Base-by-base conservation (phyloP, 1,140 invertebrate species). In the Streblospio benedicti region DNA sequence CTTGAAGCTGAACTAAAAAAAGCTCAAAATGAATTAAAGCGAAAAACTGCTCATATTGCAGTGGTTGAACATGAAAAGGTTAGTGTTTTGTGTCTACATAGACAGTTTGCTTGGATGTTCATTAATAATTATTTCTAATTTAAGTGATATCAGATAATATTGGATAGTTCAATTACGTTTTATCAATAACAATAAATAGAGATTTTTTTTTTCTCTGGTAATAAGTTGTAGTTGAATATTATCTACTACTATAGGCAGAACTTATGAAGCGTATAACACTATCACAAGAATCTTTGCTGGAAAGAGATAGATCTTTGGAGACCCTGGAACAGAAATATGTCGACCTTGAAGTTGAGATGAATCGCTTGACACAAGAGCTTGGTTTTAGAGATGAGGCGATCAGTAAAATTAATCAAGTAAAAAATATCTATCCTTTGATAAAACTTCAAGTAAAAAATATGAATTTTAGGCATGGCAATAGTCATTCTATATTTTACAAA, bases 291-390 rank as follows among this genome's bases (percentile, higher is more conserved):
- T 67, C 58, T 41, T 60, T 79, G 9, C 65, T 66, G 50, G 78
- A 81, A 57, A 76, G 72, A 57, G 77, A 80, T 25, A 63, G 69
- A 23, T 52, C 65, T n/a, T 38, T 75, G n/a, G 76, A 79, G 41
- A 69, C 71, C 35, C 58, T 75, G 16, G 65, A 74, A 25, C 69
- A 74, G 38, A 71, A 72, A 47, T 62, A 72, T 23, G 69, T 74
- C 49, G 69, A 76, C 57, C 60, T 74, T n/a, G 76, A 79, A 60
- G 59, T 64, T 4, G 70, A 71, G 56, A 50, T 75, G 53, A 73
- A 71, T 49, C 70, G 72, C 35, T 67, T 73, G 35, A 64, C 74
- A 35, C 62, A 69, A 12, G 69, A 67, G 32, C 56, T 77, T 3
- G 63, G 52, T 14, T 25, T 57, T 16, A 73, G 72, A 55, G 76